Evolutionary conservation across 1,140 invertebrate species (phyloP), one percentile per base, ranked within the genome.

Genomic region (Lordiphosa clarofinis): DNA sequence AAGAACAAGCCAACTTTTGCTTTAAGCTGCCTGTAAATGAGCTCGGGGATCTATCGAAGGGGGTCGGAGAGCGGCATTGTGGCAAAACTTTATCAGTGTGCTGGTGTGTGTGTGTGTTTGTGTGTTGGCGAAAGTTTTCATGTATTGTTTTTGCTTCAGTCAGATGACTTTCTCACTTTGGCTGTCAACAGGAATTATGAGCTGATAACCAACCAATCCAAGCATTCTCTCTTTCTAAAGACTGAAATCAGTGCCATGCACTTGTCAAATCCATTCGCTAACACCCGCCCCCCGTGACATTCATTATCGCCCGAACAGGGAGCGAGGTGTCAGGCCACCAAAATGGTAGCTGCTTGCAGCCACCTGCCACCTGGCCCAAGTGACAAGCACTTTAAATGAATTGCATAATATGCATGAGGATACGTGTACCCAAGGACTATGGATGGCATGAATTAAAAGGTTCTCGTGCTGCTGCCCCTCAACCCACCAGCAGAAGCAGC

Each of bases 11-110:
- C 63, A 79, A 79, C 61, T 82, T 79, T 78, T 46, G 49, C 74
- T 57, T 67, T 61, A 79, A 78, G 73, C 59, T 43, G 36, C 50
- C 76, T 82, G 61, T 57, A 79, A 82, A 79, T 75, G 76, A 79
- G 76, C 71, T 59, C 37, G 59, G 70, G 63, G 69, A 62, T 46
- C 4, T 28, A 31, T 53, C 31, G 24, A 35, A 6, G 36, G 7
- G 4, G 12, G 8, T n/a, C 40, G 39, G 1, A 21, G 35, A 58
- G 50, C 44, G 62, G 70, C 71, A 79, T 74, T 81, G 75, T 74
- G 73, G 37, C 43, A 38, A 53, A 79, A 75, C 42, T 70, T 76
- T 78, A 11, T 28, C 58, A 50, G 52, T 37, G 21, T 42, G 49
- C 37, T 35, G 36, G 36, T 21, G n/a, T 13, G 15, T 15, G 15